Evolutionary conservation across 2,113 vertebrate species (phyloP), one percentile per base, ranked within the genome.

Genomic region (Emydura subglobosa): DNA sequence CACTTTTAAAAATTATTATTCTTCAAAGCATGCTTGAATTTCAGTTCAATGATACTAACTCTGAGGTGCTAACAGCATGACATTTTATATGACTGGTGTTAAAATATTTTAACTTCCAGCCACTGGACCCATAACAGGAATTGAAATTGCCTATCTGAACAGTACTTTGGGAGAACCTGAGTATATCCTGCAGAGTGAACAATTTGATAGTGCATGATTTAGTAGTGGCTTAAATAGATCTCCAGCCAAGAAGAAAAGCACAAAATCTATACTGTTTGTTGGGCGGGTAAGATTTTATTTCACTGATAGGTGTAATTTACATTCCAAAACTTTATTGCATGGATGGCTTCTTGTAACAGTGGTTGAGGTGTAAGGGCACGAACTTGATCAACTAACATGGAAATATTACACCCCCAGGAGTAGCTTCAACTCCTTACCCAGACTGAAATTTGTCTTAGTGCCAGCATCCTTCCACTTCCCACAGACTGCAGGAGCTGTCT

Each of bases 51-150:
- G 94, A 88, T 85, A 34, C 95, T 96, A 96, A 89, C 95, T 34
- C 82, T 68, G 50, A 96, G 86, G 79, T 96, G 96, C 97, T 98
- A 97, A 98, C 97, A 93, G 98, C 97, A 95, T 98, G 98, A 68
- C 61, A 49, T 96, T 96, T 92, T 95, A 82, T 87, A 90, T 92
- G 93, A 76, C 49, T 86, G 89, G 81, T 95, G 49, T 89, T 94
- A 93, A 96, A 97, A 91, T 88, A 86, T 96, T 92, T 92, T 96
- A 87, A 95, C 81, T 94, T 92, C 86, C 82, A 98, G 91, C 88
- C 83, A 85, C 93, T 94, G 65, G 96, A 79, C 59, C 79, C 74
- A 11, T 78, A 57, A 74, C 86, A 92, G 79, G 91, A 84, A 82
- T 85, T 96, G 94, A 92, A 97, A 89, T 83, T 61, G 87, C 91